Percentiles rank a stretch among this genome's conserved stretches.
Evolutionary conservation across 2,797 vertebrate genomes (phyloP).

Genomic region (Erethizon dorsatum): DNA sequence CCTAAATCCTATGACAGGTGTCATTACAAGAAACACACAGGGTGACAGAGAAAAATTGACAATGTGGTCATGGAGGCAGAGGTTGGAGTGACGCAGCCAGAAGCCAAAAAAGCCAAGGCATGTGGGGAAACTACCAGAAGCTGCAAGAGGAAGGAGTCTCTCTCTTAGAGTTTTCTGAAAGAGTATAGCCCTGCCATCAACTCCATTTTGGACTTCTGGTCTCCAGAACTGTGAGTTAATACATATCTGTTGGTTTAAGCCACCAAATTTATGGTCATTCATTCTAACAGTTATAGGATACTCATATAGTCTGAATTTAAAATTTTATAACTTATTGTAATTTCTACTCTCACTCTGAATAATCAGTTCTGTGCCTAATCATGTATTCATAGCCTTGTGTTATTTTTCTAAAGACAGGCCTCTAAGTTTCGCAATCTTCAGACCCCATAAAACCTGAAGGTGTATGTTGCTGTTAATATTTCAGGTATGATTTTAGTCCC

Average conservation of each 20-base stretch:
- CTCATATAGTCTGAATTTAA: not conserved
- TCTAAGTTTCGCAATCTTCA: not conserved
- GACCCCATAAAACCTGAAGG: not conserved
- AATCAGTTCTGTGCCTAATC: not conserved
- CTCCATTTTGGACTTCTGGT: not conserved
- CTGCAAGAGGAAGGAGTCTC: not conserved
- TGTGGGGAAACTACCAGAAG: not conserved
- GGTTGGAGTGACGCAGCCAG: fast-evolving
- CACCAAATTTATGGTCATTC: not conserved
- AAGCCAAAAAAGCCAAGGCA: not conserved
- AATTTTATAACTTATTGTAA: not conserved
- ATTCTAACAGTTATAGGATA: not conserved
- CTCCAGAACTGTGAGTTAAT: not conserved
- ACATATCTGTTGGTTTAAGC: not conserved
- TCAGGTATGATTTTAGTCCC: not conserved
- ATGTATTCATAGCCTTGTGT: not conserved
- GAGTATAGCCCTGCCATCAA: not conserved
- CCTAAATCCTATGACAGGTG: not conserved
- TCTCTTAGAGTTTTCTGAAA: too few species aligned
- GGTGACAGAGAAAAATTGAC: not conserved
- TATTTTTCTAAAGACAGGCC: not conserved
- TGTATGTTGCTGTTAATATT: not conserved
- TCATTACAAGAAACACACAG: not conserved
- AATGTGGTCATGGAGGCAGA: not conserved
- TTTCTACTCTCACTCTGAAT: not conserved